These are phyloP conservation scores for Lacerta agilis DNA, from an alignment of 2,797 vertebrate genomes.

Conservation along the genomic window DNA sequence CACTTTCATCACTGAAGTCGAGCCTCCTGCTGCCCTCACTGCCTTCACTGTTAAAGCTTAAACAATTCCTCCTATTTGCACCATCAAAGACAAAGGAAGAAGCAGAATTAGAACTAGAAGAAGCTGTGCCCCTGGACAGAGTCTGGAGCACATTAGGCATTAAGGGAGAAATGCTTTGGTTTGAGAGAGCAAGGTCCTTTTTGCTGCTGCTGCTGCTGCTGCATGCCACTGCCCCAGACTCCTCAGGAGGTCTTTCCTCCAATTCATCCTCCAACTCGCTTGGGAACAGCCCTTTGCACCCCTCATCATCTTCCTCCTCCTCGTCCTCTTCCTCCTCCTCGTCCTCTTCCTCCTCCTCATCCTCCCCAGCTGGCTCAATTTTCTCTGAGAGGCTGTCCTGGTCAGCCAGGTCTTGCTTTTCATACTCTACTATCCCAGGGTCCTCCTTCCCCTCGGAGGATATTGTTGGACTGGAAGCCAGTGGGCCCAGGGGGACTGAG, in stretches of 20 bases:
- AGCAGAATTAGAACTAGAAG: slow-evolving; percentile 91
- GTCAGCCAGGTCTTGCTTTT: slow-evolving; percentile 75
- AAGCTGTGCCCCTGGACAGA: slow-evolving; percentile 89
- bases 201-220: slow-evolving; percentile 80
- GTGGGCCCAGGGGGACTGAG: slow-evolving; percentile 88
- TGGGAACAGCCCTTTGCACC: slow-evolving; percentile 88
- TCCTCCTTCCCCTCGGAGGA: slow-evolving; percentile 86
- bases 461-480: slow-evolving; percentile 90
- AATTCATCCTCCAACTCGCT: slow-evolving; percentile 91
- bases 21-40: slow-evolving; percentile 91
- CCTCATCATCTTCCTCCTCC: slow-evolving; percentile 84
- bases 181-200: slow-evolving; percentile 97
- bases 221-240: slow-evolving; percentile 82
- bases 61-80: slow-evolving; percentile 92
- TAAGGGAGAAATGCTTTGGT: slow-evolving; percentile 99
- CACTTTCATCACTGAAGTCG: slow-evolving; percentile 95
- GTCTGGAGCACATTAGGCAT: slow-evolving; percentile 98
- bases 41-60: slow-evolving; percentile 99
- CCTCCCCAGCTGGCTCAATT: slow-evolving; percentile 82
- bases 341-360: slow-evolving; percentile 82
- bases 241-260: slow-evolving; percentile 87
- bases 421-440: slow-evolving; percentile 73
- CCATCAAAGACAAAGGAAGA: slow-evolving; percentile 93
- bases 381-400: slow-evolving; percentile 78
- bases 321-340: slow-evolving; percentile 83